These are phyloP conservation scores for Phataginus tricuspis DNA, from an alignment of 2,797 vertebrate species.

Conservation along the genomic window DNA sequence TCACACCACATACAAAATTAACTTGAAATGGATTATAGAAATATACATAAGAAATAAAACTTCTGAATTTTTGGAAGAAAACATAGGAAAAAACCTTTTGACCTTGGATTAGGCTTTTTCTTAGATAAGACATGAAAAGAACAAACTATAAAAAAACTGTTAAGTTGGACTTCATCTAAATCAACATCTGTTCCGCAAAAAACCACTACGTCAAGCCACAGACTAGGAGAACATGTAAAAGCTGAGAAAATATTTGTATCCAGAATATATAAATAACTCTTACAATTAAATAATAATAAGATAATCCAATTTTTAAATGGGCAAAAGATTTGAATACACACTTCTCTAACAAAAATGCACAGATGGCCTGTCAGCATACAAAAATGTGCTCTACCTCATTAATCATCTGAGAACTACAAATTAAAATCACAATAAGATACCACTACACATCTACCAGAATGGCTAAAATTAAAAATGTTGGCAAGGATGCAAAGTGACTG, in stretches of 20 bases:
- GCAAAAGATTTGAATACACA: not conserved
- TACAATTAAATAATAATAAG: not conserved
- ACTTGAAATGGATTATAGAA: not conserved
- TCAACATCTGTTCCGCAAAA: not conserved
- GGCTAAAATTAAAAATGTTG: slow-evolving; percentile 16
- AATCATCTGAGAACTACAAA: not conserved
- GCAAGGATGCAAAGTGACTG: not conserved
- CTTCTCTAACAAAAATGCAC: not conserved
- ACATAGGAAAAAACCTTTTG: not conserved
- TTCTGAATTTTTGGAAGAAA: not conserved
- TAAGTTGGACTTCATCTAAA: slow-evolving; percentile 15
- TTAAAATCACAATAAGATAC: slow-evolving; percentile 22
- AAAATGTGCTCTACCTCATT: slow-evolving; percentile 16
- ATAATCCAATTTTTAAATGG: not conserved
- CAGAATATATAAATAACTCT: not conserved
- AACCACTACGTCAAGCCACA: not conserved
- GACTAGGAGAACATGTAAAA: not conserved
- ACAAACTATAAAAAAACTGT: not conserved
- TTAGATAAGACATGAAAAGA: not conserved
- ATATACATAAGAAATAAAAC: not conserved
- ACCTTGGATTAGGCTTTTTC: not conserved
- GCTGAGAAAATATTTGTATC: not conserved
- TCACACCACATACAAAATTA: not conserved
- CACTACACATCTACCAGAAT: not conserved
- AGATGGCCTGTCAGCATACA: not conserved